A percentile compares a stretch with the other conserved stretches of the same genome.
These are phyloP conservation scores for Falco concolor DNA, from an alignment of 2,797 vertebrate species.

Conservation along the genomic window DNA sequence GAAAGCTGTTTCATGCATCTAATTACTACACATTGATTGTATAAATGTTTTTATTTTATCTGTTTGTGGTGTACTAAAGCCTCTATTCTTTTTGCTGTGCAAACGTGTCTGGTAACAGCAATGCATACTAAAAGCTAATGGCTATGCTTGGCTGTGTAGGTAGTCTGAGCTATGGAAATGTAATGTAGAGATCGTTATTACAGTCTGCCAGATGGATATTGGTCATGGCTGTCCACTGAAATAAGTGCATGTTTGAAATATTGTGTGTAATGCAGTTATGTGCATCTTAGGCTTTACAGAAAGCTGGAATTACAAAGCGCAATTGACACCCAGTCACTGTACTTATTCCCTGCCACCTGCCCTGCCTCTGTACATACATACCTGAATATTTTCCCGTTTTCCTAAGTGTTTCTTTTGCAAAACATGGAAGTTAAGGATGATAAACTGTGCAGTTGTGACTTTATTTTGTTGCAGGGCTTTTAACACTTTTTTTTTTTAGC, in stretches of 20 bases:
- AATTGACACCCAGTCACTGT: neutral
- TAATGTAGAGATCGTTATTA: neutral
- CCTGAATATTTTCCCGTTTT: neutral
- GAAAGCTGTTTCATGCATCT: neutral
- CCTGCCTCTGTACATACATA: neutral
- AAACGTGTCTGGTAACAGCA: neutral
- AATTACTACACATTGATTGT: neutral
- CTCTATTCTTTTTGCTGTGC: neutral
- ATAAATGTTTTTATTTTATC: neutral
- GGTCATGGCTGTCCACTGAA: neutral
- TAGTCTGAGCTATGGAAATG: neutral
- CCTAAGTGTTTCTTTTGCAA: neutral
- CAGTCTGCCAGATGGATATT: neutral
- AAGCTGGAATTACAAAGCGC: neutral
- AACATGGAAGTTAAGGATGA: neutral
- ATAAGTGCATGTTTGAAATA: neutral
- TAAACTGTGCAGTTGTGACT: neutral
- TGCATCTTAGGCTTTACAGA: neutral
- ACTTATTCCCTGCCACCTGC: neutral
- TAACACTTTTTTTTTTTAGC: neutral
- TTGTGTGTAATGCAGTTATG: neutral
- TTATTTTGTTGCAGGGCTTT: neutral
- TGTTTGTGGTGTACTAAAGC: neutral
- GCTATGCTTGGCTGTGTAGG: neutral
- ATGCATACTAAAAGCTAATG: neutral